Base-by-base conservation (phyloP, 2,888 invertebrate species). In the Masnerella sp. region DNA sequence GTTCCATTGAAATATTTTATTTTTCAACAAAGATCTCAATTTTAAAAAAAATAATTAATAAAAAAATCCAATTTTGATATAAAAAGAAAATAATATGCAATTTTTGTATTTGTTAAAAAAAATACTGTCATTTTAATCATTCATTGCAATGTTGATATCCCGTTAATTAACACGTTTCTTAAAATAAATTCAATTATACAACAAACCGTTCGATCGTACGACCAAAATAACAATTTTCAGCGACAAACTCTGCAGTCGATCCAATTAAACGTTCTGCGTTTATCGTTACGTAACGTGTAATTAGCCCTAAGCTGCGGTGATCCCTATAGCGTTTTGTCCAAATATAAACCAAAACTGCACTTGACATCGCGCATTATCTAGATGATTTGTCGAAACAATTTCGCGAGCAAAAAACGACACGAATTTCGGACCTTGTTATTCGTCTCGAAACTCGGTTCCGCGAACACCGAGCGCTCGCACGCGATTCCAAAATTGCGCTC, bases 401-500 rank as follows among this genome's bases (percentile, higher is more conserved):
- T 11, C 8, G 2, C 9, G 15, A 11, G 5, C 30, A 47, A 30
- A 47, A 47, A 47, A 30, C 2, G 8, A 11, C 12, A 5, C 42
- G 12, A 11, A 42, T 42, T 11, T 12, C 11, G 42, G 5, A 22
- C n/a, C 5, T 22, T n/a, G 32, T 22, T 28, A 28, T 28, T 36
- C 1, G 15, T 30, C 43, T 30, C 45, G 17, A 59, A 61, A 61
- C 61, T 47, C 11, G 20, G 28, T 69, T 69, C 69, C 12, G 38
- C 61, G 69, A 70, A 70, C 40, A 22, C 22, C 4, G 30, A 17
- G 22, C 18, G 11, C 28, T 34, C 1, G 62, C 70, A 70, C 62
- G 70, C 70, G 49, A 70, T 64, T 56, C 15, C 5, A 12, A 56
- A 58, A 47, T 64, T 52, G 38, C 28, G 47, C 28, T 51, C 54